phyloP scores from a whole-genome alignment of 1,140 invertebrate species.

The Nasonia giraulti region DNA sequence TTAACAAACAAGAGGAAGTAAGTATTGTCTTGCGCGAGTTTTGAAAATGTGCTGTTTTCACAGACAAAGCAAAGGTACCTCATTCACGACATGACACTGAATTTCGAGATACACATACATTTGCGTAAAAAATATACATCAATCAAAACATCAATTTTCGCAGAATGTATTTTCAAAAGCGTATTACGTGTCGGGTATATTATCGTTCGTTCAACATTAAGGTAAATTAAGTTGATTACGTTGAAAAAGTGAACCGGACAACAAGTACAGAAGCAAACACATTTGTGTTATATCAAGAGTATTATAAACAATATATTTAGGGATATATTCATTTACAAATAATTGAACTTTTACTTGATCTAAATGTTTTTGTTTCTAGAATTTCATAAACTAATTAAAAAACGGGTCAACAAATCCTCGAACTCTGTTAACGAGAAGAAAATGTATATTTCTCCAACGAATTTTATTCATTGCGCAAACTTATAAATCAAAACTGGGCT shows the following conservation, averaged over 20 bases:
- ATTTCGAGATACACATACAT: neutral
- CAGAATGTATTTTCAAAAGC: neutral
- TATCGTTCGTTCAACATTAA: neutral
- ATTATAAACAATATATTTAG: no score
- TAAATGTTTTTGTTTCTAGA: no score
- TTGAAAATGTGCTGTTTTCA: constrained; percentile 16
- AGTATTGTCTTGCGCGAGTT: neutral
- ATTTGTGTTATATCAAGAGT: no score
- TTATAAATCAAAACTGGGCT: no score
- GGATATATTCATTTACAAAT: no score
- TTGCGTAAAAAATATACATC: constrained; percentile 7
- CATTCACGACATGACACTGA: neutral
- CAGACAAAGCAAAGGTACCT: neutral
- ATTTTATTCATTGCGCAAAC: no score
- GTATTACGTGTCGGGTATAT: neutral
- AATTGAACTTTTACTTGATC: no score
- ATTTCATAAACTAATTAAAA: no score
- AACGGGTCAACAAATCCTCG: no score
- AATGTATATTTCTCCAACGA: no score
- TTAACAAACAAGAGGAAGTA: neutral
- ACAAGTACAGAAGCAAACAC: neutral
- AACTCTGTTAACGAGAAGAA: no score
- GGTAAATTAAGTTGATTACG: neutral
- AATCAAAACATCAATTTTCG: neutral
- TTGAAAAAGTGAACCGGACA: neutral